Base-by-base conservation (phyloP, 2,113 vertebrate species). In the Mirza zaza region DNA sequence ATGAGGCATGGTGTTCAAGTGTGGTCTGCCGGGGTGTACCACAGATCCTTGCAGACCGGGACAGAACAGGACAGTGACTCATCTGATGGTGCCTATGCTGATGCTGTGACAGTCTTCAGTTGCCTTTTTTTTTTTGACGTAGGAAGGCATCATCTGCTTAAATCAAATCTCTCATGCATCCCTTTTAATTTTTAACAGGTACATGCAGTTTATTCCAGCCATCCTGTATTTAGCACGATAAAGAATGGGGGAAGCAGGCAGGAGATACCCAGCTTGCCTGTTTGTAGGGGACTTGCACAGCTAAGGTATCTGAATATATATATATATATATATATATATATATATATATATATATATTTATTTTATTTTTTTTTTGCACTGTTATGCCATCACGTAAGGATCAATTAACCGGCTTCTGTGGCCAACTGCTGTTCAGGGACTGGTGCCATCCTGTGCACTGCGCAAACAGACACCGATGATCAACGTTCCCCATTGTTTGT, bases 401-500 rank as follows among this genome's bases (percentile, higher is more conserved):
- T 73, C 96, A 59, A 65, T 88, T 90, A 92, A 65, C 63, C 2
- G 59, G 94, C 48, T 48, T 70, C 77, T 2, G 63, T 75, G 84
- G 81, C 39, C 48, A 92, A 92, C 75, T 68, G 89, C 90, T 97
- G 25, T 82, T 98, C 65, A 71, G 71, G 9, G 50, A 55, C 39
- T 17, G 2, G 23, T 90, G 97, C 97, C 90, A 76, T 86, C 82
- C 32, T 76, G 91, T 86, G 94, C 95, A 67, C 68, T 5, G 76
- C 93, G 93, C 97, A 98, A 93, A 97, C 96, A 94, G 96, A 97
- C 90, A 95, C 93, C 85, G 68, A 96, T 96, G 98, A 97, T 97
- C 98, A 96, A 23, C 8, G 57, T 82, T 84, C 79, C 88, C 80
- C 88, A 80, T 11, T 98, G 97, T 98, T 98, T 98, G 98, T 87